Base-by-base conservation (phyloP, 1,140 invertebrate species). In the Procambarus virginalis region DNA sequence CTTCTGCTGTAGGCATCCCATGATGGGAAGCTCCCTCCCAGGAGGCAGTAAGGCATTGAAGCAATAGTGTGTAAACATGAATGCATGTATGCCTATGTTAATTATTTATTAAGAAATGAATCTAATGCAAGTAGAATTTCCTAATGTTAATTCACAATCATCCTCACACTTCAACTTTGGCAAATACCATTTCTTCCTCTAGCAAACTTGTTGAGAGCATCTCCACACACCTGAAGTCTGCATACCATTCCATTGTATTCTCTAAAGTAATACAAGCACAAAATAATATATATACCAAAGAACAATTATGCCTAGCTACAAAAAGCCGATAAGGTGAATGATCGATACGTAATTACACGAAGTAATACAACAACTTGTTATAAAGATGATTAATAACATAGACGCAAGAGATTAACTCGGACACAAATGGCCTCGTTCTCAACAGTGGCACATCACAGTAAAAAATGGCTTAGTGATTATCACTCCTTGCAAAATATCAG, bases 381-480 rank as follows among this genome's bases (percentile, higher is more conserved):
- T 68, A 68, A 68, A 68, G 17, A 20, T 68, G 64, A 68, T 68
- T 20, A 68, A 68, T 68, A 68, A 68, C 64, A 68, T 68, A 68
- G 64, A 68, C 10, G 64, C 64, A 68, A 68, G 64, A 68, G 64
- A 12, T 68, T 68, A 68, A 68, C 17, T 34, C 34, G 34, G 34
- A 68, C 17, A 68, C 64, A 68, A 68, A 68, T 17, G 20, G 64
- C 10, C 3, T 68, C 10, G 20, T 68, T 17, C 64, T 68, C 10
- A 68, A 68, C 64, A 68, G 64, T 68, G 64, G 64, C 64, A 68
- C 64, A 68, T 68, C 64, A 68, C 64, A 68, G 64, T 68, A 68
- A 17, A 68, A 68, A 68, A 68, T 68, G 64, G 64, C 64, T 68
- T 20, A 20, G 3, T 68, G 64, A 14, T 68, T 68, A 68, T 68